phyloP scores from a whole-genome alignment of 2,113 vertebrate genomes.

The Brienomyrus brachyistius region DNA sequence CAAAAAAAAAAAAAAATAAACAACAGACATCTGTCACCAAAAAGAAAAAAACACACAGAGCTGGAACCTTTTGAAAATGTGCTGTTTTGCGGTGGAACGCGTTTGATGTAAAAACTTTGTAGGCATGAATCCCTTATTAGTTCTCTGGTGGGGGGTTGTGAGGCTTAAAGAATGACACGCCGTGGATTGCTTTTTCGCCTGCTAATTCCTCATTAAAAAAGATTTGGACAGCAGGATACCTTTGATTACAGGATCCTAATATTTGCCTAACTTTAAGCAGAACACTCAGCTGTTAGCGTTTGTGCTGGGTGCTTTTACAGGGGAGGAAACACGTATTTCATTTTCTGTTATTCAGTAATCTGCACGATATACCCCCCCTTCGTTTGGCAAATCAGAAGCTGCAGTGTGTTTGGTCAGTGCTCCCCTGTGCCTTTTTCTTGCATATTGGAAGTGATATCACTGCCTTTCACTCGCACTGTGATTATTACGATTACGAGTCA shows the following conservation, averaged over 20 bases:
- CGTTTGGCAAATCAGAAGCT: not conserved
- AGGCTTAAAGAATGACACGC: conserved; percentile 34
- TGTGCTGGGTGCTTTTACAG: conserved; percentile 31
- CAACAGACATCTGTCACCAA: conserved; percentile 17
- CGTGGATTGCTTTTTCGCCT: conserved; percentile 42
- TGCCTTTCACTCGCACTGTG: not conserved
- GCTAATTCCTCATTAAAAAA: conserved; percentile 56
- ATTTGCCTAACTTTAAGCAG: conserved; percentile 46
- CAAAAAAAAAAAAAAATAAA: conserved; percentile 10
- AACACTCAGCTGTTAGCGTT: conserved; percentile 40
- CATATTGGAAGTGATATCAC: not conserved
- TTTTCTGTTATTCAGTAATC: conserved; percentile 26
- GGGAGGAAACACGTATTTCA: conserved; percentile 30
- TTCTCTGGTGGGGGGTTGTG: conserved; percentile 21
- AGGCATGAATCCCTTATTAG: conserved; percentile 38
- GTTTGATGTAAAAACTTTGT: conserved; percentile 36
- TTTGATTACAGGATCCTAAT: conserved; percentile 49
- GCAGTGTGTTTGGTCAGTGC: not conserved
- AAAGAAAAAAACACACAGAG: conserved; percentile 17
- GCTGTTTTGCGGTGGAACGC: conserved; percentile 36
- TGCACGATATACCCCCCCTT: not conserved
- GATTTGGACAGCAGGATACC: conserved; percentile 46
- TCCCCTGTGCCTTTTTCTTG: not conserved
- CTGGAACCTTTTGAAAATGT: conserved; percentile 31
- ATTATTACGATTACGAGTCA: conserved; percentile 10